Evolutionary conservation across 2,113 vertebrate species (phyloP), one percentile per base, ranked within the genome.

Genomic region (Tyrannus savana): DNA sequence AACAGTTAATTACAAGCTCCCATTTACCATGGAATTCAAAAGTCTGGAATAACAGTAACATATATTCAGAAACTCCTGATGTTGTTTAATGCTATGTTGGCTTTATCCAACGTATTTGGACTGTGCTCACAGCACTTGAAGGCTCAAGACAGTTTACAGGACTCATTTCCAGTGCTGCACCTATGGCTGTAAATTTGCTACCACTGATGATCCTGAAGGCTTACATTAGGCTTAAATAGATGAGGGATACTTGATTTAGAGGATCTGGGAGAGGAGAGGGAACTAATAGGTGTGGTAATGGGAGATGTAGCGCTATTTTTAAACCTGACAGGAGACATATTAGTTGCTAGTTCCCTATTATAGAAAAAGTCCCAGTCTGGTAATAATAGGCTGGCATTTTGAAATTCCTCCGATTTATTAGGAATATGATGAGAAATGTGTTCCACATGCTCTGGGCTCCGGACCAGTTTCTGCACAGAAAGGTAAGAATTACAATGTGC

Each of bases 241-340:
- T 92, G 83, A 88, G 91, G 31, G 10, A 83, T 75, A 93, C 92
- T 87, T 91, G 95, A 97, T 97, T 98, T 96, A 98, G 93, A 97
- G 56, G 19, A 95, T 80, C 58, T 89, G 44, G 1, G 6, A 96
- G 91, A 95, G 87, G 96, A 97, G 81, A 95, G 83, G 76, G 84
- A 93, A 86, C 93, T 97, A 97, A 97, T 93, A 97, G 86, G 93
- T 92, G 92, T 80, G 73, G 96, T 96, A 98, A 98, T 96, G 92
- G 97, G 95, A 97, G 94, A 82, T 78, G 68, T 69, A 95, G 89
- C 39, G 50, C 97, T 98, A 97, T 97, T 98, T 97, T 98, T 97
- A 98, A 97, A 96, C 96, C 95, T 97, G 97, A 97, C 97, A 98
- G 96, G 67, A 95, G 95, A 91, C 83, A 77, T 97, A 97, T 97